A percentile compares a stretch with the other conserved stretches of the same genome.
Evolutionary conservation across 2,113 vertebrate species (phyloP).

Genomic region (Taurulus bubalis): DNA sequence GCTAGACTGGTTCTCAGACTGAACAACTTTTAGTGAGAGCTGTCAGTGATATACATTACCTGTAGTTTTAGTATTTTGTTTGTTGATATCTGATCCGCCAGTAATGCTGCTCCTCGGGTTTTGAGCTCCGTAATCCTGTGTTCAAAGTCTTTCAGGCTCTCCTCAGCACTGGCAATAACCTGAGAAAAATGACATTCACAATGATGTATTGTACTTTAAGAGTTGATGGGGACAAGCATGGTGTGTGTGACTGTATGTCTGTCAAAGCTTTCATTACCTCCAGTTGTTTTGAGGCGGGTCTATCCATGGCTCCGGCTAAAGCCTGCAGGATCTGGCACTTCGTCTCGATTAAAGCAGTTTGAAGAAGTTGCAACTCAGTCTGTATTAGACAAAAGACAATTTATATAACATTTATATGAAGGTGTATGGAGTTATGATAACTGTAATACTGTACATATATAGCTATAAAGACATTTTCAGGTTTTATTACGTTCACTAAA

Average conservation of each 20-base stretch:
- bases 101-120: constrained; percentile 85
- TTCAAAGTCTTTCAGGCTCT: constrained; percentile 91
- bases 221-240: background rate
- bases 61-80: constrained; percentile 95
- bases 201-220: background rate
- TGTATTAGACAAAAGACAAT: constrained; percentile 63
- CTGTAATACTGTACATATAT: background rate
- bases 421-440: background rate
- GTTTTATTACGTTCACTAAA: background rate
- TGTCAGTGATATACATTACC: constrained; percentile 76
- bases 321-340: constrained; percentile 92
- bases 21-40: background rate
- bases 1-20: background rate
- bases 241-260: background rate
- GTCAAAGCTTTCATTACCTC: constrained; percentile 84
- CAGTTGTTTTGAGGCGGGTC: constrained; percentile 89
- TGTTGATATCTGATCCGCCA: constrained; percentile 87
- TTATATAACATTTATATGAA: background rate
- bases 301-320: constrained; percentile 87
- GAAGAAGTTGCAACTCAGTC: constrained; percentile 92
- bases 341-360: constrained; percentile 88
- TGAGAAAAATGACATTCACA: constrained; percentile 52
- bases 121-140: constrained; percentile 90
- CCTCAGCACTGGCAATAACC: constrained; percentile 91
- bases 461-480: background rate